These are phyloP conservation scores for Desoria tigrina DNA, from an alignment of 2,888 invertebrate genomes.

Conservation along the genomic window DNA sequence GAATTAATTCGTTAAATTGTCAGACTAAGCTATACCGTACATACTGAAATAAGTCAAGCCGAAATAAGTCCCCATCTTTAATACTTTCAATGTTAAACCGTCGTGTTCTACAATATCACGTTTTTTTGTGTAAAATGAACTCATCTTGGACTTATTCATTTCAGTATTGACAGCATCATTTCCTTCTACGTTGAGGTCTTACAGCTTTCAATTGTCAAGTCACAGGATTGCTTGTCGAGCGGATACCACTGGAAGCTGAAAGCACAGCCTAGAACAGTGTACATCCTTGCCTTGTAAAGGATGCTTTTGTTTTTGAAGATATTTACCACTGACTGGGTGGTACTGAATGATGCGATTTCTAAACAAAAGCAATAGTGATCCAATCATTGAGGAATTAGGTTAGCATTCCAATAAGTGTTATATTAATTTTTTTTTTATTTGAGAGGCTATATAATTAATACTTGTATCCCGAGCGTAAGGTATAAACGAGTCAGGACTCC, in stretches of 20 bases:
- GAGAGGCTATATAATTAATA: no score
- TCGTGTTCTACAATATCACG: no score
- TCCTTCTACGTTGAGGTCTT: no score
- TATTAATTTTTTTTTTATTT: no score
- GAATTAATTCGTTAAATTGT: no score
- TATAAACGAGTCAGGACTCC: constrained; percentile 85
- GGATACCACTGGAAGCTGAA: constrained; percentile 85
- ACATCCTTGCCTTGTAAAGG: constrained; percentile 77
- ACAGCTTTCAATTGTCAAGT: constrained; percentile 83
- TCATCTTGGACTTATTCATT: no score
- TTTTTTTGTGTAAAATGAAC: no score
- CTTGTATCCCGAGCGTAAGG: constrained; percentile 82
- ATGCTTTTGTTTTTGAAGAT: constrained; percentile 78
- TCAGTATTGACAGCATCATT: no score
- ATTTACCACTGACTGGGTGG: constrained; percentile 78
- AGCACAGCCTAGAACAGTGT: constrained; percentile 81
- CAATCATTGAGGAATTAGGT: neutral
- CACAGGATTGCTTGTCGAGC: constrained; percentile 82
- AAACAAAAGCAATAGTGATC: constrained; percentile 56
- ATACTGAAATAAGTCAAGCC: no score
- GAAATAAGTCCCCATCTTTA: no score
- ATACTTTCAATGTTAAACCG: constrained; percentile 1
- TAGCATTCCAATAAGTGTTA: neutral
- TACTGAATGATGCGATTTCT: constrained; percentile 79
- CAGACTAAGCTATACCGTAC: no score